These are phyloP conservation scores for Characodon lateralis DNA, from an alignment of 2,797 vertebrate genomes.

Conservation along the genomic window DNA sequence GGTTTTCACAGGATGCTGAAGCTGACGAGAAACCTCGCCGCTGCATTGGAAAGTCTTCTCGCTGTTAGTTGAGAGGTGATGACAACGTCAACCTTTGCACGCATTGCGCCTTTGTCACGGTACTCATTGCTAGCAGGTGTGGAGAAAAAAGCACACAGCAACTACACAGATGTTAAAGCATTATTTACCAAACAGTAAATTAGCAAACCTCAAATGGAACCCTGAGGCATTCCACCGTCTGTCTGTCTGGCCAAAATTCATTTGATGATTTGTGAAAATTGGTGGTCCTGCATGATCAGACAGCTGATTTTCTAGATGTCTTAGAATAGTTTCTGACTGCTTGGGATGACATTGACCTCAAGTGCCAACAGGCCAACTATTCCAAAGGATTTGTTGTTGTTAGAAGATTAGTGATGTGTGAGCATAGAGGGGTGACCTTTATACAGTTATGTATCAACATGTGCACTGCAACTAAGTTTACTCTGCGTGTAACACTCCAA, in stretches of 20 bases:
- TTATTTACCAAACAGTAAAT: slow-evolving; percentile 1
- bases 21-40: slow-evolving; percentile 19
- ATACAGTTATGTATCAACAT: slow-evolving; percentile 66
- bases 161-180: background rate
- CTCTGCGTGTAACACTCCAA: background rate
- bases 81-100: slow-evolving; percentile 19
- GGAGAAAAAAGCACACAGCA: background rate
- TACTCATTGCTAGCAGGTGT: background rate
- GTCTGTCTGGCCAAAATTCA: background rate
- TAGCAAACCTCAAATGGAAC: too few relatives aligned
- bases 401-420: slow-evolving; percentile 68
- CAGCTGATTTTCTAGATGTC: background rate
- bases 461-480: slow-evolving; percentile 21
- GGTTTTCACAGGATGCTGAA: slow-evolving; percentile 27
- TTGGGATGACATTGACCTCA: slow-evolving; percentile 27
- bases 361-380: slow-evolving; percentile 41
- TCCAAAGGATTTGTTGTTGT: slow-evolving; percentile 65
- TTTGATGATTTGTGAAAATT: background rate
- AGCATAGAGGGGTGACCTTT: slow-evolving; percentile 80
- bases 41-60: slow-evolving; percentile 6
- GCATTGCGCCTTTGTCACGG: slow-evolving; percentile 15
- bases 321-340: background rate
- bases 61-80: slow-evolving; percentile 31
- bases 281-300: background rate
- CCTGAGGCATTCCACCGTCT: too few relatives aligned